Evolutionary conservation across 2,888 invertebrate genomes (phyloP), one percentile per base, ranked within the genome.

Genomic region (Ormyrus nitidulus): DNA sequence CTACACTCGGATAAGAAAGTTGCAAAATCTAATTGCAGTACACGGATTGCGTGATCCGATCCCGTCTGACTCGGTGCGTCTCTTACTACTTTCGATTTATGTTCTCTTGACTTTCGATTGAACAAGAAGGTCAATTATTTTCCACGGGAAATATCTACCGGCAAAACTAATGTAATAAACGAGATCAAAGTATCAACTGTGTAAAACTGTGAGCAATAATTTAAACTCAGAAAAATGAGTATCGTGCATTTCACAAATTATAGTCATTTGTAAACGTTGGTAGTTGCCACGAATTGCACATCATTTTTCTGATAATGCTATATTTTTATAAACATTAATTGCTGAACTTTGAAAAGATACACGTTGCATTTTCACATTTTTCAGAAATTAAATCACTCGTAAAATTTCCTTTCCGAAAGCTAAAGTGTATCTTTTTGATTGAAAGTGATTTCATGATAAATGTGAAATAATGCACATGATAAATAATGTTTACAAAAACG

Each of bases 401-500:
- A 34, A 34, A 34, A 34, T 34, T 34, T 4, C 34, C 34, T 34
- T 34, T 34, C 34, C n/a, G 9, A 34, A 44, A 0, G 81, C 54
- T 79, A 74, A 76, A 83, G 44, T 75, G 61, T 72, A 71, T 76
- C 62, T 49, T 76, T 65, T 8, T 44, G 9, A 13, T 34, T 34
- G 34, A 34, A 34, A 34, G 34, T 34, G 68, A n/a, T 49, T 11
- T 59, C 68, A 59, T 79, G 65, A 69, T 65, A 56, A 64, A 78
- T 74, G 65, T 68, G 62, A 72, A 75, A 58, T 72, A 69, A 78
- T 58, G 61, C 53, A 59, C 13, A 65, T 10, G 65, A 59, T 19
- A 64, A 73, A 61, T 76, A 76, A 82, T 80, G 66, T 77, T 77
- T 72, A 75, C 72, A 61, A 82, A 79, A 73, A 79, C 65, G 66